Evolutionary conservation across 2,113 vertebrate genomes (phyloP).

Genomic region (Emydura subglobosa): DNA sequence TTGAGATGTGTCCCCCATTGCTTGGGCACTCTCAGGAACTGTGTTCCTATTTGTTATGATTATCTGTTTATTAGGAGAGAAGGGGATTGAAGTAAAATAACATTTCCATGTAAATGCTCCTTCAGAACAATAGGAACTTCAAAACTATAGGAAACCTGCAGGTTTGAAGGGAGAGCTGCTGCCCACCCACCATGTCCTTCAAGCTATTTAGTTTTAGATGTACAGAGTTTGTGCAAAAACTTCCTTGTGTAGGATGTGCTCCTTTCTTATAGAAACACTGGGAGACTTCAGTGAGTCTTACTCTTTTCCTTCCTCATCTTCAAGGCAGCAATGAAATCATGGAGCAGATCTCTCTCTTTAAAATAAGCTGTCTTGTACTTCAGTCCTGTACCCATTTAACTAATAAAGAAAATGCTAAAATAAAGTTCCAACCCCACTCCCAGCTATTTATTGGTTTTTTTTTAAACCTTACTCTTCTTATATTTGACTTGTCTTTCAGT

Average conservation of each 20-base stretch:
- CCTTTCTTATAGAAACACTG: neutral
- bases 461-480: neutral
- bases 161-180: neutral
- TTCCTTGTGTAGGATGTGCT: neutral
- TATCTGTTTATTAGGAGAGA: neutral
- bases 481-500: slow-evolving; percentile 77
- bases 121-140: neutral
- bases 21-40: neutral
- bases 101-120: neutral
- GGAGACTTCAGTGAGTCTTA: neutral
- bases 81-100: neutral
- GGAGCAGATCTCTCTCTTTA: neutral
- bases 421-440: neutral
- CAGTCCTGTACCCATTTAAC: neutral
- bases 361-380: neutral
- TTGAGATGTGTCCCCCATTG: neutral
- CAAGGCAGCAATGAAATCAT: neutral
- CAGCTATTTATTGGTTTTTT: neutral
- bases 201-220: neutral
- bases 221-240: neutral
- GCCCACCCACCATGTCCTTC: neutral
- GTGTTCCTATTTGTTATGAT: neutral
- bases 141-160: neutral
- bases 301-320: accelerated
- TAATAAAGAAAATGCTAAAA: neutral